Percentiles rank a stretch among this genome's conserved stretches.
Conservation (phyloP, 2,113 vertebrate genomes). For the Salvelinus fontinalis region DNA sequence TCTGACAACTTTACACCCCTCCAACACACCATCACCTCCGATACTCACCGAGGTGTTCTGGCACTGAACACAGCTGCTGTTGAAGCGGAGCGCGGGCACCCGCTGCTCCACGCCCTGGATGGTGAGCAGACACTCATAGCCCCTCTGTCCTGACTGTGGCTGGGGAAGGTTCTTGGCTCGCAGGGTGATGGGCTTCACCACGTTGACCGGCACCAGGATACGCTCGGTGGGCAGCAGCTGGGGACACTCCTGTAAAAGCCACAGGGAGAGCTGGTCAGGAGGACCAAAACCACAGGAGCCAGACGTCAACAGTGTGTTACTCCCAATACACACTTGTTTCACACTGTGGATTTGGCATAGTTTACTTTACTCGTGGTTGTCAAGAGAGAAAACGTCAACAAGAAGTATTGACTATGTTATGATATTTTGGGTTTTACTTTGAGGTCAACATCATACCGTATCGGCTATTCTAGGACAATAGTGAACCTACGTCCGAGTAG, state of each 20-base stretch:
- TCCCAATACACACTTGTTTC: background rate
- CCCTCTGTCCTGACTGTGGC: slow-evolving; percentile 94
- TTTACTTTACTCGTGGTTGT: too few relatives aligned
- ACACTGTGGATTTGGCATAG: too few relatives aligned
- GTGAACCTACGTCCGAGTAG: too few relatives aligned
- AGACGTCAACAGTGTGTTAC: slow-evolving; percentile 2
- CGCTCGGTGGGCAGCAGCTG: slow-evolving; percentile 89
- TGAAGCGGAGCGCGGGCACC: slow-evolving; percentile 93
- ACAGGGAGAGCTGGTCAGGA: slow-evolving; percentile 8
- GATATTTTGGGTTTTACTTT: too few relatives aligned
- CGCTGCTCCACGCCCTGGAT: slow-evolving; percentile 91
- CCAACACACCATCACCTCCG: background rate
- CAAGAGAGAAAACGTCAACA: background rate
- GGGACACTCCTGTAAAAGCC: slow-evolving; percentile 85
- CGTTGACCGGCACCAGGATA: slow-evolving; percentile 93
- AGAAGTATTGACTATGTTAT: too few relatives aligned
- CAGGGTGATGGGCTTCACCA: slow-evolving; percentile 95
- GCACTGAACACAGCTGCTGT: slow-evolving; percentile 97
- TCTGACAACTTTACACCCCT: background rate
- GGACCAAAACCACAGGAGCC: background rate
- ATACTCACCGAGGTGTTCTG: slow-evolving; percentile 96
- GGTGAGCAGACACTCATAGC: slow-evolving; percentile 92
- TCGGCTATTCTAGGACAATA: too few relatives aligned
- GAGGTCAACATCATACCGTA: too few relatives aligned
- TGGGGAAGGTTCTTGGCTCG: slow-evolving; percentile 96